Evolutionary conservation across 1,140 invertebrate genomes (phyloP).

Genomic region (Bombus polaris): DNA sequence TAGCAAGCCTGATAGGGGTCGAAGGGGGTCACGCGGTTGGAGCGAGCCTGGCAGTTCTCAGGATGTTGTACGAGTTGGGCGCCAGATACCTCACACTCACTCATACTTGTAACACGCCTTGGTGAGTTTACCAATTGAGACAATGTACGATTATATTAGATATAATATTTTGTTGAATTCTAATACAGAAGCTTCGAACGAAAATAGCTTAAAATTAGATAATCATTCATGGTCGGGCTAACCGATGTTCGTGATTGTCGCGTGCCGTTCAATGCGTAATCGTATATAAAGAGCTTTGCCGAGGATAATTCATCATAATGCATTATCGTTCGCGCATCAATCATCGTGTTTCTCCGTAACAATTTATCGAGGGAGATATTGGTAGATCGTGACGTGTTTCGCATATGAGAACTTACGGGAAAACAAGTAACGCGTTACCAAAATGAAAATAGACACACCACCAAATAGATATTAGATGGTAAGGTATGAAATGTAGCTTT

Average conservation of each 20-base stretch:
- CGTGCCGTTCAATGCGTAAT: not conserved
- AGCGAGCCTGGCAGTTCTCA: constrained; percentile 89
- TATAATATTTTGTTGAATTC: not conserved
- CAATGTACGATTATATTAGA: constrained; percentile 23
- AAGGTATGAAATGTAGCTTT: too few relatives aligned
- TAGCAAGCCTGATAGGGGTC: constrained; percentile 90
- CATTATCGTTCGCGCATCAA: constrained; percentile 13
- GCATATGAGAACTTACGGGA: too few relatives aligned
- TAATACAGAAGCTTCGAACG: not conserved
- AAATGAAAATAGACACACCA: not conserved
- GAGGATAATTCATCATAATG: not conserved
- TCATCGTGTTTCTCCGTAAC: not conserved
- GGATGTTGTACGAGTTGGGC: constrained; percentile 92
- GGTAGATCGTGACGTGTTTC: not conserved
- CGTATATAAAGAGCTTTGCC: not conserved
- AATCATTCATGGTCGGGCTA: not conserved
- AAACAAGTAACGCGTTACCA: not conserved
- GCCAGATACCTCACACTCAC: constrained; percentile 93
- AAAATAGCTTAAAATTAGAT: not conserved
- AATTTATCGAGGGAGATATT: not conserved
- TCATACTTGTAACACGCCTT: constrained; percentile 93
- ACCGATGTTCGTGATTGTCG: not conserved
- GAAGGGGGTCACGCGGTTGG: constrained; percentile 93
- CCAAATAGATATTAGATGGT: not conserved
- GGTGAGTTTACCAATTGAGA: constrained; percentile 83